A percentile compares a stretch with the other conserved stretches of the same genome.
phyloP scores from a whole-genome alignment of 2,888 invertebrate species.

The Operophtera brumata region DNA sequence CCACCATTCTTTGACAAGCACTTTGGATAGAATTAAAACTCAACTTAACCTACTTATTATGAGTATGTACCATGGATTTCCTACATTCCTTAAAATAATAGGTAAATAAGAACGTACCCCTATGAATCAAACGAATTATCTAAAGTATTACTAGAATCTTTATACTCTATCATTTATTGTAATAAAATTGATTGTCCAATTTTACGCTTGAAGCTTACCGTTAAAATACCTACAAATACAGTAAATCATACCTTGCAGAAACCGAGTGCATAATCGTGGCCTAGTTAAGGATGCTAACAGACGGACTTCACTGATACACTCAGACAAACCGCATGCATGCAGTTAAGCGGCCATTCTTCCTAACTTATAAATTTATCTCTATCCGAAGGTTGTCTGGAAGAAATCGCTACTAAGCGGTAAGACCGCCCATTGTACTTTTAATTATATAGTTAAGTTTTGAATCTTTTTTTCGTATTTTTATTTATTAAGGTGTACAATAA shows the following conservation, averaged over 20 bases:
- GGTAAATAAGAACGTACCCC: conserved; percentile 2
- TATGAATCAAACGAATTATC: conserved; percentile 25
- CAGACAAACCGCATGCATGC: background rate
- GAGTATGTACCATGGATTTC: background rate
- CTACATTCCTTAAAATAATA: conserved; percentile 6
- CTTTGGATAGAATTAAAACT: no score
- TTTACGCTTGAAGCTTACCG: conserved; percentile 36
- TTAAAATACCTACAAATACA: conserved; percentile 33
- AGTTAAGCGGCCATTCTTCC: no score
- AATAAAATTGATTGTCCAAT: conserved; percentile 38
- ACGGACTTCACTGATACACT: conserved; percentile 2
- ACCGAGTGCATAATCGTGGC: conserved; percentile 34
- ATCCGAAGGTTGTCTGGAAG: no score
- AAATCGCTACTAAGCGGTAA: no score
- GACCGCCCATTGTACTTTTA: no score
- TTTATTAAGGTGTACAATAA: no score
- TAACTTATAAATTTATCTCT: no score
- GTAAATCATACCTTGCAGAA: conserved; percentile 31
- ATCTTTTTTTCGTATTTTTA: no score
- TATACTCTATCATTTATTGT: conserved; percentile 36
- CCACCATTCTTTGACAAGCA: no score
- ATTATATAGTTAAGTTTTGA: no score
- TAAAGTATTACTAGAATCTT: conserved; percentile 17
- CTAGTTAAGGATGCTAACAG: conserved; percentile 25
- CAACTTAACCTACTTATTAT: no score